These are phyloP conservation scores for Pipra filicauda DNA, from an alignment of 2,113 vertebrate genomes.

Conservation along the genomic window DNA sequence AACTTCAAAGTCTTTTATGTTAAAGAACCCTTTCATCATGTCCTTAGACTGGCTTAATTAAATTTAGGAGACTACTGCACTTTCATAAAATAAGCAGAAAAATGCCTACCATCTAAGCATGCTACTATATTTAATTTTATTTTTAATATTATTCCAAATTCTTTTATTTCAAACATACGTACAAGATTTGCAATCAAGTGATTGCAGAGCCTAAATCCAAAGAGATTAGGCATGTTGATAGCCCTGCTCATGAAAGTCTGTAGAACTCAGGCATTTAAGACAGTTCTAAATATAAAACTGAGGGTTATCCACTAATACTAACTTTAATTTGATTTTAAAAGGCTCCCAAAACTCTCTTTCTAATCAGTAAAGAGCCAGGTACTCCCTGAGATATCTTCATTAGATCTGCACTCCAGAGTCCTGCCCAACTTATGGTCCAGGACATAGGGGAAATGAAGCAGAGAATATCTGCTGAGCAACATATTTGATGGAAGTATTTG, in stretches of 20 bases:
- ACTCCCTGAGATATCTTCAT: not conserved
- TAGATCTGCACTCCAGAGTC: not conserved
- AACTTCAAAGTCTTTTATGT: conserved; percentile 58
- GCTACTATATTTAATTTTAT: conserved; percentile 2
- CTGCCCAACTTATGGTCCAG: not conserved
- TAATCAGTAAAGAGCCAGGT: not conserved
- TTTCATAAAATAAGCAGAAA: conserved; percentile 27
- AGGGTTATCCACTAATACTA: not conserved
- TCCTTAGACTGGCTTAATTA: conserved; percentile 46
- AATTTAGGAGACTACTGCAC: not conserved
- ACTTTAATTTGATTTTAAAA: not conserved
- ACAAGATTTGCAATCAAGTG: not conserved
- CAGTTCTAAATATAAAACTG: not conserved
- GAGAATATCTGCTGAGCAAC: not conserved
- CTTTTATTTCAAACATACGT: not conserved
- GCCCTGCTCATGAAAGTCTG: not conserved
- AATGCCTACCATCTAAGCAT: not conserved
- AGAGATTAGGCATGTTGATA: not conserved
- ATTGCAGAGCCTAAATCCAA: not conserved
- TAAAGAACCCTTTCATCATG: conserved; percentile 50
- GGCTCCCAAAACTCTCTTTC: not conserved
- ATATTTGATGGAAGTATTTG: not conserved
- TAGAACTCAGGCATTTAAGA: not conserved
- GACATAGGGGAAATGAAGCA: accelerated
- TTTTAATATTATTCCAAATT: not conserved